Conservation (phyloP, 2,113 vertebrate species). For the Rhinolophus sinicus region DNA sequence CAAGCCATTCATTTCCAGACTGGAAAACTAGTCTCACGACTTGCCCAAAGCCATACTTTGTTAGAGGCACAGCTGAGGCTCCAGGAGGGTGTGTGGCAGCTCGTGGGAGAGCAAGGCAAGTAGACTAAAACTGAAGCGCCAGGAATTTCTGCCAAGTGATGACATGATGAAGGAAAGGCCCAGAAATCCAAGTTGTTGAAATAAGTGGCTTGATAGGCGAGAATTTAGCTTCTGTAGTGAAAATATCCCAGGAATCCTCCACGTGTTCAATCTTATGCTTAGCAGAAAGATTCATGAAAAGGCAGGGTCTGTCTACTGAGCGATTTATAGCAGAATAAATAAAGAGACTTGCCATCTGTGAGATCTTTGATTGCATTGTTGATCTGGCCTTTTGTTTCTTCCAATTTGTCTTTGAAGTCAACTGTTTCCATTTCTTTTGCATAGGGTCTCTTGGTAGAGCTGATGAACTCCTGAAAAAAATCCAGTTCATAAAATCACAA, state of each 20-base stretch:
- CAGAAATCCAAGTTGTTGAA: background rate
- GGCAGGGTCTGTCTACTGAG: background rate
- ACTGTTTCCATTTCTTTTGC: conserved; percentile 87
- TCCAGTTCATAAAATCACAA: conserved; percentile 19
- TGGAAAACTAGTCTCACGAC: background rate
- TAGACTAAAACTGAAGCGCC: background rate
- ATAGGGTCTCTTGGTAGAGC: conserved; percentile 88
- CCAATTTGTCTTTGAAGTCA: conserved; percentile 87
- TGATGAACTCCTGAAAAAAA: conserved; percentile 87
- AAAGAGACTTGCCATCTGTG: conserved; percentile 84
- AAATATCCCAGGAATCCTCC: background rate
- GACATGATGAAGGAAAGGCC: background rate
- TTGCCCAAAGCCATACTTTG: background rate
- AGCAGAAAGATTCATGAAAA: background rate
- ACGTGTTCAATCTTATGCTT: background rate
- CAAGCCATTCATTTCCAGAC: background rate
- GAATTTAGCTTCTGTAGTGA: background rate
- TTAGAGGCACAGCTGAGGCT: background rate
- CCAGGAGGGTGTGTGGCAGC: background rate
- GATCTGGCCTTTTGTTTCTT: conserved; percentile 87
- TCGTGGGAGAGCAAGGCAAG: rapidly evolving
- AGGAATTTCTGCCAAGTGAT: background rate
- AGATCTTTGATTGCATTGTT: conserved; percentile 88
- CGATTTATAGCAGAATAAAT: background rate
- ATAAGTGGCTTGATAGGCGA: background rate